Base-by-base conservation (phyloP, 2,888 invertebrate genomes). In the Pyrgus malvae region DNA sequence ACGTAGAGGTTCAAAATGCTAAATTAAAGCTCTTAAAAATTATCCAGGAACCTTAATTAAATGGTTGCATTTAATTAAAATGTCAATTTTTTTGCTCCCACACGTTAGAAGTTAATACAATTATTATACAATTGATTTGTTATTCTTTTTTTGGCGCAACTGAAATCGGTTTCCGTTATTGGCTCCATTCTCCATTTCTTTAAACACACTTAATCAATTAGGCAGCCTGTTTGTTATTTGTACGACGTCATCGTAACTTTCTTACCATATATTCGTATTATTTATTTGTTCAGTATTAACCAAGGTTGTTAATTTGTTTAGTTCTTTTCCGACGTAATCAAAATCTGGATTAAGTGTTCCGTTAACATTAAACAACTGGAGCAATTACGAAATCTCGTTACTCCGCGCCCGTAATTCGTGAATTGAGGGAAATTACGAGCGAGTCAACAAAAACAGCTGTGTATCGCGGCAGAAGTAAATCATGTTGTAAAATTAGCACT, bases 311-410 rank as follows among this genome's bases (percentile, higher is more conserved):
- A 11, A 35, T 53, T 45, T 45, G 27, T 45, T 53, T 53, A 45
- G 21, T 16, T 53, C 29, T 45, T 29, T 16, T 21, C 23, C 11
- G 16, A 21, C 40, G 40, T 41, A 46, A 54, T 54, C 23, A 48
- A 54, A 54, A 48, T 46, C 46, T 46, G 40, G 40, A 54, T 45
- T 53, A 45, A 29, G 51, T 53, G 19, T 37, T 31, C 21, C 21
- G 45, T 41, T 46, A 54, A 54, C 46, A 25, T 41, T 46, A 54
- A 54, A 41, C 38, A 46, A 46, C 40, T 46, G 25, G 45, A 40
- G 53, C 45, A 60, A 61, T 66, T 64, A 62, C 59, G 19, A 51
- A 63, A 61, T 62, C 61, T 62, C 56, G 62, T 64, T 63, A 62
- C 60, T 57, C 53, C 37, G 55, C 49, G 58, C 27, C n/a, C 58